Base-by-base conservation (phyloP, 2,113 vertebrate genomes). In the Pelvicachromis taeniatus region DNA sequence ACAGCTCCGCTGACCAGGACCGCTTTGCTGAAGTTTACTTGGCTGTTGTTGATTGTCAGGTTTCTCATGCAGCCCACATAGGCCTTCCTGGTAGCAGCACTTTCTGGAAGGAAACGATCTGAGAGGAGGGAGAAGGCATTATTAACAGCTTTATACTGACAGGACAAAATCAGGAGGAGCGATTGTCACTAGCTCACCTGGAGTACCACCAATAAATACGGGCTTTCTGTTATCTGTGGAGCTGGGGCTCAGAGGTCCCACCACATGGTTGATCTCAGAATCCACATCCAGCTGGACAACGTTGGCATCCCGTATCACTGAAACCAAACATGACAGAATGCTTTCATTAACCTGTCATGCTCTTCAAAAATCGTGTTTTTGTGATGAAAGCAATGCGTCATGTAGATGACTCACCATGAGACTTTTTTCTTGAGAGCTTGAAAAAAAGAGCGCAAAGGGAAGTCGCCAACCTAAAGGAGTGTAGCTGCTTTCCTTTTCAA, bases 31-130 rank as follows among this genome's bases (percentile, higher is more conserved):
- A 99, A 97, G 94, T 96, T 97, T 77, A 97, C 97, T 17, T 88
- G 91, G 59, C 91, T 97, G 85, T 96, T 95, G 16, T 98, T 97
- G 86, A 99, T 96, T 89, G 93, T 94, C 90, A 99, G 95, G 91
- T 97, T 97, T 88, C 97, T 97, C 92, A 99, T 94, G 58, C 99
- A 99, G 89, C 99, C 99, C 45, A 96, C 95, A 80, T 97, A 99
- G 52, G 97, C 94, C 70, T 93, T 97, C 78, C 90, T 95, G 70
- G 95, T 96, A 23, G 91, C 94, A 87, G 97, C 65, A 38, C 87
- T 95, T 56, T 96, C 94, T 65, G 96, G 96, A 77, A 98, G 95
- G 14, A 97, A 92, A 29, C 94, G 95, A 80, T 97, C 98, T 98
- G 91, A 90, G 26, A 92, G 77, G 35, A 48, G 2, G 59, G 86